These are phyloP conservation scores for Callipepla californica DNA, from an alignment of 2,113 vertebrate species.

Conservation along the genomic window DNA sequence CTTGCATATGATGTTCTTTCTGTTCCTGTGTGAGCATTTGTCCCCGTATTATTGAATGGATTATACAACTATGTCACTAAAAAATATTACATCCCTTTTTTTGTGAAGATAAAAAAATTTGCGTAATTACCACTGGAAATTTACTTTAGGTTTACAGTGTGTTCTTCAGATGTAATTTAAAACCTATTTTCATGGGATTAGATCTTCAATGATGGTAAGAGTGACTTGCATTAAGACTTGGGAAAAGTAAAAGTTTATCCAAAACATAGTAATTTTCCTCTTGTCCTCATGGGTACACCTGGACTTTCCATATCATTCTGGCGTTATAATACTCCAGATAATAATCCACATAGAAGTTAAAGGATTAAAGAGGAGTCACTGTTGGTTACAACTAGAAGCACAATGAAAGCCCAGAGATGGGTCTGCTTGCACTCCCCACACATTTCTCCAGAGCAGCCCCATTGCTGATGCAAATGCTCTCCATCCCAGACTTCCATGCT, in stretches of 20 bases:
- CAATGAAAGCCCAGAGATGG: neutral
- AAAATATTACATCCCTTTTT: neutral
- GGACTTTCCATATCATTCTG: neutral
- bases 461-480: neutral
- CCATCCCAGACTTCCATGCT: neutral
- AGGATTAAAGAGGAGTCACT: neutral
- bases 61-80: neutral
- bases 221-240: neutral
- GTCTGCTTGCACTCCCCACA: rapidly evolving
- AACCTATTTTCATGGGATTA: neutral
- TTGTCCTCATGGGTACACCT: neutral
- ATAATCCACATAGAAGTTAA: neutral
- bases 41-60: neutral
- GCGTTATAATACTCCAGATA: neutral
- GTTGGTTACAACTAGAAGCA: neutral
- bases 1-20: neutral
- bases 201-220: neutral
- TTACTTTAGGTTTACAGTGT: neutral
- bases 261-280: neutral
- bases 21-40: neutral
- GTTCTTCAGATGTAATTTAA: neutral
- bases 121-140: neutral
- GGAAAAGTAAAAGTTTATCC: neutral
- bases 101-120: neutral
- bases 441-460: neutral